Base-by-base conservation (phyloP, 2,888 invertebrate species). In the Palloptera scutellata region DNA sequence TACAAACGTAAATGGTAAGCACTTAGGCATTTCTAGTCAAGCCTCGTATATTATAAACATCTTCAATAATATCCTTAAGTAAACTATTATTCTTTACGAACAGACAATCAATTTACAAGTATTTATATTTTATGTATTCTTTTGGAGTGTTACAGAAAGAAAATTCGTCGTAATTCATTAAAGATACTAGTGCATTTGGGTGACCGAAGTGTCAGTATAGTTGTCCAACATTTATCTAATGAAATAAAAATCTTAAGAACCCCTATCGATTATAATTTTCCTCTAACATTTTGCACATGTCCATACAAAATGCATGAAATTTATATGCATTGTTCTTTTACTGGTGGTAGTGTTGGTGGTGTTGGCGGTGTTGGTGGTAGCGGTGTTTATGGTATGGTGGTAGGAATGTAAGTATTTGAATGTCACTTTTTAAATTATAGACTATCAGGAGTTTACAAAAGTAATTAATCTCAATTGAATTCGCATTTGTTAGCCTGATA, bases 401-500 rank as follows among this genome's bases (percentile, higher is more conserved):
- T 48, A 48, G 13, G 8, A n/a, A 48, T 15, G 12, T 48, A 48
- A 15, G 3, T 2, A 48, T 48, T 48, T 53, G 15, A 11, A 52
- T 55, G 57, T 61, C 64, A 48, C 58, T 42, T 64, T 66, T 72
- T 70, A 73, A 75, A 69, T 74, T 74, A 76, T 75, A 69, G 73
- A 70, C 75, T 75, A 75, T 74, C 75, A 72, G 70, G 71, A 73
- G 70, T 73, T 73, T 68, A 41, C 52, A 70, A 74, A 66, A 42
- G 75, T 73, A 81, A 83, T 83, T 79, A 79, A 83, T 83, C 80
- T 78, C 78, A 80, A 82, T 83, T 79, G 78, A 76, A 73, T 73
- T 74, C 70, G 72, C 74, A 78, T 79, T 75, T 77, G 72, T 73
- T 61, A 63, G n/a, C 69, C 71, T 53, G 11, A 5, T 30, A 58